Conservation (phyloP, 2,797 vertebrate genomes). For the Sarcoramphus papa region DNA sequence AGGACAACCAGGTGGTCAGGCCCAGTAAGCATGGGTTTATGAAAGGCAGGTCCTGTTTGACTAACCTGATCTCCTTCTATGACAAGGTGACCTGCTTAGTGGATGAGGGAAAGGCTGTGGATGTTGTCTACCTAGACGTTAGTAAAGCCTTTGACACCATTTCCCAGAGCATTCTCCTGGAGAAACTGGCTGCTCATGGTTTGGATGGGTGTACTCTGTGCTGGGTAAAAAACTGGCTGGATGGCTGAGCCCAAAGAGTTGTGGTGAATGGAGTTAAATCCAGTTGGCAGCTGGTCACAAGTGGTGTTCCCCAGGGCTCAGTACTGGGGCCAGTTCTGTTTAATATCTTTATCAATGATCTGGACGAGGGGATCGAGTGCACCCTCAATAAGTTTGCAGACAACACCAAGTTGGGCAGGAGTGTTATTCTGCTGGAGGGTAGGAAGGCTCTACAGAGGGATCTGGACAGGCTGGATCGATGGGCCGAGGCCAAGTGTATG, state of each 20-base stretch:
- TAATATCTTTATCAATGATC: not conserved
- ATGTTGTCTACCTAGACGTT: no score
- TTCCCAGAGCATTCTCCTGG: not conserved
- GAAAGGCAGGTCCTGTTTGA: no score
- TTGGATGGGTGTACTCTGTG: not conserved
- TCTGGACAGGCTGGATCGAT: no score
- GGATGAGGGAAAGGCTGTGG: no score
- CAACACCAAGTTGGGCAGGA: not conserved
- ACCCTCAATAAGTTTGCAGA: not conserved
- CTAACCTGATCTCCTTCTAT: no score
- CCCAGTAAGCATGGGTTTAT: no score
- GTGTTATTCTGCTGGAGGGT: no score
- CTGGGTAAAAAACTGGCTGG: not conserved
- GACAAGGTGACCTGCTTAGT: no score
- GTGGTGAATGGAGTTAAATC: not conserved
- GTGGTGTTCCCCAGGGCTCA: not conserved
- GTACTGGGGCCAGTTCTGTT: not conserved
- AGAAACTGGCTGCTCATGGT: not conserved
- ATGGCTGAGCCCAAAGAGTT: not conserved
- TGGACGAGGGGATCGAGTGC: not conserved
- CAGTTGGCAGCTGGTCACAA: not conserved
- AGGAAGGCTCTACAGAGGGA: no score
- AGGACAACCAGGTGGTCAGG: no score
- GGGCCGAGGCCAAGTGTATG: no score
- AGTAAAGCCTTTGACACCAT: no score